phyloP scores from a whole-genome alignment of 2,113 vertebrate species.

The Pycnonotus jocosus region DNA sequence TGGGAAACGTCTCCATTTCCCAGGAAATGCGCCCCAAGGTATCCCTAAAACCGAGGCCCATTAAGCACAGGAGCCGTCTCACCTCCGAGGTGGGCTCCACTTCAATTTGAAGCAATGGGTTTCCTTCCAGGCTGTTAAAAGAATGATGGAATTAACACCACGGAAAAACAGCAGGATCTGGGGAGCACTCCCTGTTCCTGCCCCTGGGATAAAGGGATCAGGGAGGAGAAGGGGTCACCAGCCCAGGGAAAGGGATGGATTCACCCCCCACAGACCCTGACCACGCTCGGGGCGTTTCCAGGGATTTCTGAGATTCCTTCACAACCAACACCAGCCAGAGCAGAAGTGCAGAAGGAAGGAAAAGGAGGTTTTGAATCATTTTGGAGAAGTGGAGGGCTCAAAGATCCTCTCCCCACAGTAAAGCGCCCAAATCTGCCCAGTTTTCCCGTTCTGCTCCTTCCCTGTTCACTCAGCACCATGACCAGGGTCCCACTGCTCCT shows the following conservation, averaged over 20 bases:
- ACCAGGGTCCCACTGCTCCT: rapidly evolving
- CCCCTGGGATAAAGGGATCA: not conserved
- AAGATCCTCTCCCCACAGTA: not conserved
- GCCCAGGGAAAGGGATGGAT: rapidly evolving
- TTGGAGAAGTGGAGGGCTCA: not conserved
- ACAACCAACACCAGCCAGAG: not conserved
- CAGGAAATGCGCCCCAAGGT: not conserved
- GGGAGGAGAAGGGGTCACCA: not conserved
- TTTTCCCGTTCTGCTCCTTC: not conserved
- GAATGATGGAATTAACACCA: not conserved
- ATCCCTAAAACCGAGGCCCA: not conserved
- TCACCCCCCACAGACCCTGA: not conserved
- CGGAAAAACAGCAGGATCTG: not conserved
- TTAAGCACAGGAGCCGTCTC: slow-evolving; percentile 59
- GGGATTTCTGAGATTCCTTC: not conserved
- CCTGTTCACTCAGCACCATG: not conserved
- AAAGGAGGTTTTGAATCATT: rapidly evolving
- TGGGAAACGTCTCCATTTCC: not conserved
- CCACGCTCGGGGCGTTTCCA: rapidly evolving
- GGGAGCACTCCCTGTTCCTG: not conserved
- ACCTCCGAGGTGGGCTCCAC: slow-evolving; percentile 96
- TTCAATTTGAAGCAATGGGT: slow-evolving; percentile 97
- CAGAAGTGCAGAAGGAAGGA: rapidly evolving
- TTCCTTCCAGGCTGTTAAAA: slow-evolving; percentile 84
- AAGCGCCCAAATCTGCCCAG: not conserved